Evolutionary conservation across 2,888 invertebrate species (phyloP), one percentile per base, ranked within the genome.

Genomic region (Elgonia sp.): DNA sequence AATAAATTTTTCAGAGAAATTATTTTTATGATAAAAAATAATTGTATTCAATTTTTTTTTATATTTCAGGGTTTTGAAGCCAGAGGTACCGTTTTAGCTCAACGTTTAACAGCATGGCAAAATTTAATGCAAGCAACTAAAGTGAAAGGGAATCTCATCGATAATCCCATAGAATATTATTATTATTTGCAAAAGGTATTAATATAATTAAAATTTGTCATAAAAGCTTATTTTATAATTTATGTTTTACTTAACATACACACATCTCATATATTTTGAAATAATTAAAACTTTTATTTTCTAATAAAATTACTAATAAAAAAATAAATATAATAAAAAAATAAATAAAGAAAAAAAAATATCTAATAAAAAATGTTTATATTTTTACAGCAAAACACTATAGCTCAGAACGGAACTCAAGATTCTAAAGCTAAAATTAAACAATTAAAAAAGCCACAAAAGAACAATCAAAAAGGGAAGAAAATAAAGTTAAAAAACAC

Each of bases 51-150:
- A n/a, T n/a, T n/a, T n/a, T n/a, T n/a, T n/a, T n/a, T n/a, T n/a
- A n/a, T 20, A 89, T 93, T 94, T 14, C 92, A 98, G 96, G 99
- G 99, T 6, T 99, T 99, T 95, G 98, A 98, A 94, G 97, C 98
- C 16, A 96, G 99, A 89, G 98, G 98, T n/a, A 99, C 98, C 1
- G 95, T 95, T 63, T 96, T 99, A 92, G 97, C 98, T 4, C 96
- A 97, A 93, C 96, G 98, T 77, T 95, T 98, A 89, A 97, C 97
- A 63, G 96, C 98, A 40, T 98, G 98, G 97, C 96, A 97, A 92
- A 98, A 98, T 95, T 96, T 99, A 75, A 95, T 97, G 86, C 97
- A 97, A 92, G 97, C 97, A 92, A 97, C 97, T 0, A 95, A 96
- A 91, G 96, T 96, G 79, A 96, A 96, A 75, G 97, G 97, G 73